phyloP scores from a whole-genome alignment of 2,113 vertebrate genomes.

The Eurypyga helias region DNA sequence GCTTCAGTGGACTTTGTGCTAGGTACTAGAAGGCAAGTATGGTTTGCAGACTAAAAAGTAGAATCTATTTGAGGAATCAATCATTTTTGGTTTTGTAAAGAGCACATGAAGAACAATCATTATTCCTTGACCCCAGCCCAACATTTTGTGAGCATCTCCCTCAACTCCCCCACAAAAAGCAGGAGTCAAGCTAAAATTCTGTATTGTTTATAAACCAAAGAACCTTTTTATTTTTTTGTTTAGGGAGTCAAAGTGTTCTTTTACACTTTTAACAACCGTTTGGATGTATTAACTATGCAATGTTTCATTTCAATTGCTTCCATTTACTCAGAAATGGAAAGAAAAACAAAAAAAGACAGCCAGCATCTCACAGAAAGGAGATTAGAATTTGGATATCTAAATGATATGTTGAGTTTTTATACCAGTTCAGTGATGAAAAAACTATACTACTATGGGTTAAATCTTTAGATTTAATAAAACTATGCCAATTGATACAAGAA shows the following conservation, averaged over 20 bases:
- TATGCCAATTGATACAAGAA: background rate
- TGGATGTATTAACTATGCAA: background rate
- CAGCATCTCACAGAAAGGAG: background rate
- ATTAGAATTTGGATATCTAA: background rate
- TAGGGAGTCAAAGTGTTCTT: background rate
- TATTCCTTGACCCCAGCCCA: background rate
- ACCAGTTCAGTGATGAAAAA: background rate
- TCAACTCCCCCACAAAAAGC: background rate
- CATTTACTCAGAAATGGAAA: background rate
- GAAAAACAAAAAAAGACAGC: background rate
- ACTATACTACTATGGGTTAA: background rate
- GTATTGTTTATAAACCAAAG: background rate
- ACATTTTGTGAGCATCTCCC: background rate
- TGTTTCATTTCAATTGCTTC: background rate
- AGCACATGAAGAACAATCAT: background rate
- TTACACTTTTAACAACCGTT: background rate
- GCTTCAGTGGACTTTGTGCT: background rate
- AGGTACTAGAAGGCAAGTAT: constrained; percentile 25
- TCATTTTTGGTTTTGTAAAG: background rate
- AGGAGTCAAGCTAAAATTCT: background rate
- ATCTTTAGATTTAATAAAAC: background rate
- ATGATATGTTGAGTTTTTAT: background rate
- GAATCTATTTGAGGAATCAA: background rate
- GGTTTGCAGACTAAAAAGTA: background rate
- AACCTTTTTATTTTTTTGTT: background rate